Conservation (phyloP, 2,797 vertebrate genomes). For the Sebastes diploproa region DNA sequence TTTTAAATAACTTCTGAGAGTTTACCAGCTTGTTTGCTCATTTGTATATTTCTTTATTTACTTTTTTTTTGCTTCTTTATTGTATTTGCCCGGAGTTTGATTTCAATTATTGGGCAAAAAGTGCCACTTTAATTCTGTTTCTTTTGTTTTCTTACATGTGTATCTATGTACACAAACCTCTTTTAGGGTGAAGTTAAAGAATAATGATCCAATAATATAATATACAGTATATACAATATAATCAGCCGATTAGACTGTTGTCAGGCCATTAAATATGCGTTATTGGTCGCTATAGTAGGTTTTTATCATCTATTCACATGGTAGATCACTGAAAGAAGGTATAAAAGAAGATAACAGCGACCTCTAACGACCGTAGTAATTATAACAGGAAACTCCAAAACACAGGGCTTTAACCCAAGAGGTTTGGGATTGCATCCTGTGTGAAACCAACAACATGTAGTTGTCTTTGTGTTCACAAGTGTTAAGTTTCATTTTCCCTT, state of each 20-base stretch:
- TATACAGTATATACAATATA: not conserved
- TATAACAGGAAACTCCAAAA: too few species aligned
- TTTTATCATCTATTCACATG: too few species aligned
- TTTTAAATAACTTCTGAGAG: not conserved
- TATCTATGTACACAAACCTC: not conserved
- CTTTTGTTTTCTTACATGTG: not conserved
- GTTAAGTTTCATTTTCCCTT: too few species aligned
- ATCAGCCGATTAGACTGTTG: too few species aligned
- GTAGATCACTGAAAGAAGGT: too few species aligned
- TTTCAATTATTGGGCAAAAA: not conserved
- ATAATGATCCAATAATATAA: not conserved
- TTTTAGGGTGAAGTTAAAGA: not conserved
- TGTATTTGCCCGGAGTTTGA: not conserved
- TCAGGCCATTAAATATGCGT: not conserved
- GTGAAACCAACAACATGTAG: too few species aligned
- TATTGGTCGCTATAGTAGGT: too few species aligned
- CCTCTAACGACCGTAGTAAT: too few species aligned
- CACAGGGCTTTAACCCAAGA: too few species aligned
- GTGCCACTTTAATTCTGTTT: too few species aligned
- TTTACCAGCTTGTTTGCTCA: not conserved
- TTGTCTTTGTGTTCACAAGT: too few species aligned
- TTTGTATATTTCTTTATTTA: not conserved
- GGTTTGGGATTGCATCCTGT: rapidly evolving
- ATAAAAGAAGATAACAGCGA: too few species aligned
- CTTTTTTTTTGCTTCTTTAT: not conserved